These are phyloP conservation scores for Macquaria australasica DNA, from an alignment of 2,113 vertebrate genomes.

Conservation along the genomic window DNA sequence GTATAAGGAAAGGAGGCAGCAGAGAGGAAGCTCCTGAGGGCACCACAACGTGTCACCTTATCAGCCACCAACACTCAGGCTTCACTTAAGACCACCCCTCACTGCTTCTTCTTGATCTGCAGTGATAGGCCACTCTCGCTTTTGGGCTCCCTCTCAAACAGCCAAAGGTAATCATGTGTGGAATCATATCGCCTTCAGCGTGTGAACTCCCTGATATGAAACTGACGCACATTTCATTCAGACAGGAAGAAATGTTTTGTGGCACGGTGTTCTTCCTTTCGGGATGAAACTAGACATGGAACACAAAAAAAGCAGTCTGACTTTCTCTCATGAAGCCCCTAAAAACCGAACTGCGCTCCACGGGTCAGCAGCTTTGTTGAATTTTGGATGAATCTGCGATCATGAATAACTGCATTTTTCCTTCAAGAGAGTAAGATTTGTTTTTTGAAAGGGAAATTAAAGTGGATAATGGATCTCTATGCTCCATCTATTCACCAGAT, in stretches of 20 bases:
- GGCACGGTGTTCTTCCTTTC: conserved; percentile 5
- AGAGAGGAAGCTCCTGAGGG: conserved; percentile 67
- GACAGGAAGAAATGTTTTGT: conserved; percentile 17
- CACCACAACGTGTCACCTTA: conserved; percentile 59
- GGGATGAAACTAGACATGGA: conserved; percentile 4
- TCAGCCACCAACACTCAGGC: conserved; percentile 73
- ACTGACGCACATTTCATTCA: conserved; percentile 7
- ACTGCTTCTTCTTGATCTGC: conserved; percentile 56
- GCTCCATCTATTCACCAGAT: conserved; percentile 22
- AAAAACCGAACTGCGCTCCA: conserved; percentile 25
- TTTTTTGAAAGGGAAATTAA: conserved; percentile 46
- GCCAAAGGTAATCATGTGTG: conserved; percentile 50
- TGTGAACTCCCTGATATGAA: conserved; percentile 46
- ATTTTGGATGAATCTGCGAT: conserved; percentile 47
- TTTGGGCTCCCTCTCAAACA: conserved; percentile 37
- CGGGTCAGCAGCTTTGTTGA: conserved; percentile 58
- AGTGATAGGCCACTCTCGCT: conserved; percentile 39
- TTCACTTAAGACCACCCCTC: conserved; percentile 68
- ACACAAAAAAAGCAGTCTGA: neutral
- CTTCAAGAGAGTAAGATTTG: conserved; percentile 38
- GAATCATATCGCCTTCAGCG: conserved; percentile 43
- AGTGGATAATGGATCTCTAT: conserved; percentile 63
- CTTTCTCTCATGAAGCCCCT: conserved; percentile 7
- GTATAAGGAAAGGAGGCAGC: conserved; percentile 14
- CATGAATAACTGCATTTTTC: conserved; percentile 53